These are phyloP conservation scores for Pyrocephalus nanus DNA, from an alignment of 2,797 vertebrate genomes.

Conservation along the genomic window DNA sequence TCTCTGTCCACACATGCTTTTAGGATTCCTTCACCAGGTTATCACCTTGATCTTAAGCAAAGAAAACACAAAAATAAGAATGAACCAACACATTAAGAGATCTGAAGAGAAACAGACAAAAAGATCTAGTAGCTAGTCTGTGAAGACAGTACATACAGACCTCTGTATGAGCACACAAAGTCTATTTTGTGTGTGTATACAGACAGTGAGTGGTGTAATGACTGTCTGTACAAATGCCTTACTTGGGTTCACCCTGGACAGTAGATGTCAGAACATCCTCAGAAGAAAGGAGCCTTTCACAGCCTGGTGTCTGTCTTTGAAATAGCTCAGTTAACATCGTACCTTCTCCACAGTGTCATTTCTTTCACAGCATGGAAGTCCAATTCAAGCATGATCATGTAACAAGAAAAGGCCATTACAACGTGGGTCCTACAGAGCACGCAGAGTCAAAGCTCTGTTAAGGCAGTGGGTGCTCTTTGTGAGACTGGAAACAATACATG, in stretches of 20 bases:
- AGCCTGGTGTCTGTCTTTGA: neutral
- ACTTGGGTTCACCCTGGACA: neutral
- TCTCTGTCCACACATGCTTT: neutral
- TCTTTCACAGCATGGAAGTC: neutral
- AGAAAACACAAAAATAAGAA: neutral
- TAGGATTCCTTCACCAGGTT: neutral
- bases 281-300: neutral
- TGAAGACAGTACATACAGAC: neutral
- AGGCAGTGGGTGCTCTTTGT: neutral
- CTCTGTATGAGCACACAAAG: neutral
- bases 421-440: rapidly evolving
- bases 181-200: neutral
- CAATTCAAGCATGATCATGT: rapidly evolving
- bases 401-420: rapidly evolving
- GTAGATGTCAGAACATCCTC: neutral
- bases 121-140: neutral
- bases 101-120: neutral
- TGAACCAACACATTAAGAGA: neutral
- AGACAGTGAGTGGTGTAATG: neutral
- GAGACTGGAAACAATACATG: neutral
- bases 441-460: neutral
- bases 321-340: neutral
- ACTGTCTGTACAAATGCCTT: neutral
- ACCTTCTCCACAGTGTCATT: neutral
- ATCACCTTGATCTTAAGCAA: neutral